Evolutionary conservation across 2,113 vertebrate species (phyloP).

Genomic region (Megaptera novaeangliae): DNA sequence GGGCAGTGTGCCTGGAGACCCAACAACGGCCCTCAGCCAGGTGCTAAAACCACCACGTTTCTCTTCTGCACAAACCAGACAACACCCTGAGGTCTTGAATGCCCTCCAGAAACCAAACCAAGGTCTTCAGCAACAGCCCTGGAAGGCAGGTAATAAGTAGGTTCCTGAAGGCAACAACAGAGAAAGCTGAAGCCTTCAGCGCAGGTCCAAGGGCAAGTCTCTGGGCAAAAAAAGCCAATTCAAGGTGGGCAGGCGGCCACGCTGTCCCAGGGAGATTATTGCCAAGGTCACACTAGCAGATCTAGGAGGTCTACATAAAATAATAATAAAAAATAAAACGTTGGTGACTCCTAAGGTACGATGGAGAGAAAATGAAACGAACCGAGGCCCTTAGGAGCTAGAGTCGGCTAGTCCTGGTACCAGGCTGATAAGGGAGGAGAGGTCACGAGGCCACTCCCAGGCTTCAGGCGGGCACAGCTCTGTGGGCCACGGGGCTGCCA

Average conservation of each 20-base stretch:
- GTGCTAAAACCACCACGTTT: neutral
- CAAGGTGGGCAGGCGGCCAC: neutral
- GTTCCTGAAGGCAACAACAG: neutral
- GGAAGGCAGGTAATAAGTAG: neutral
- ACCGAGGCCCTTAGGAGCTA: neutral
- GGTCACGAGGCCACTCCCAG: neutral
- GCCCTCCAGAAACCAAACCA: neutral
- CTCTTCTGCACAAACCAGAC: neutral
- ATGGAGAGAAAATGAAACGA: neutral
- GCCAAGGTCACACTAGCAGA: neutral
- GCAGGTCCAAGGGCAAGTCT: neutral
- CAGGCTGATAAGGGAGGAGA: neutral
- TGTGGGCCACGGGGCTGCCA: accelerated
- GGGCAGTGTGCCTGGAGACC: neutral
- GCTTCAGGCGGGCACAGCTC: neutral
- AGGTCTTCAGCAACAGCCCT: neutral
- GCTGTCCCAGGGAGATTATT: neutral
- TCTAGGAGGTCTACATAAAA: too few relatives aligned
- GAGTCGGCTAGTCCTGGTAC: neutral
- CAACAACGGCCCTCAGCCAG: neutral
- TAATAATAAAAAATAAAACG: neutral
- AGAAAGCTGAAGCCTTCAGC: neutral
- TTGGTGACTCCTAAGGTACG: neutral
- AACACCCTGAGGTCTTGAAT: neutral
- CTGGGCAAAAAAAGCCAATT: neutral